Base-by-base conservation (phyloP, 2,888 invertebrate species). In the Tenthredo notha region DNA sequence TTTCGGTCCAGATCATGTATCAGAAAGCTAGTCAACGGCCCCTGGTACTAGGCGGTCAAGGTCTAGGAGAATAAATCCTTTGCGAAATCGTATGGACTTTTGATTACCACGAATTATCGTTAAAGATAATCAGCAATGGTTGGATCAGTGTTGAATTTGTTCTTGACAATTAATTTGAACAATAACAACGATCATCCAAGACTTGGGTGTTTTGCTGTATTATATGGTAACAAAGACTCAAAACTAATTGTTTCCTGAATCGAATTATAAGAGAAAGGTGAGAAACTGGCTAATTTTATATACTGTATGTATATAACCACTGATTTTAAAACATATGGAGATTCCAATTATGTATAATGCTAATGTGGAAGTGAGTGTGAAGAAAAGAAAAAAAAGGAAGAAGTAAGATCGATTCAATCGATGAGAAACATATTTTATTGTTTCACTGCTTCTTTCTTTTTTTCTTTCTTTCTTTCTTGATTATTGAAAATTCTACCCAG, bases 1-100 rank as follows among this genome's bases (percentile, higher is more conserved):
- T 93, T 96, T 96, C 90, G 91, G 92, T 3, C 94, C 94, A 91
- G 93, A 93, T 89, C 91, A 91, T 89, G 85, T 86, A 84, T 40
- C 54, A 43, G 80, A 84, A n/a, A 74, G 78, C 77, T 65, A 77
- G 77, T 50, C 84, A n/a, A 40, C 21, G 84, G 50, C 67, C 50
- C 50, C 67, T 25, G 21, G 83, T 43, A 15, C 67, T 6, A 83
- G 83, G 12, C 83, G 83, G 9, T 47, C 67, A 9, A 67, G 83
- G n/a, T 50, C 83, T 25, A 83, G 83, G 29, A 65, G 47, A 33
- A 65, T 83, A 12, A 83, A 83, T 67, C 70, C 83, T 9, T 29
- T 83, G 15, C 25, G 83, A 83, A 40, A 83, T 70, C 65, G 83
- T 4, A 83, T 83, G 83, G 83, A 83, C 67, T 83, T 83, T 83